phyloP scores from a whole-genome alignment of 2,797 vertebrate genomes.

The Ceyx erithaca region DNA sequence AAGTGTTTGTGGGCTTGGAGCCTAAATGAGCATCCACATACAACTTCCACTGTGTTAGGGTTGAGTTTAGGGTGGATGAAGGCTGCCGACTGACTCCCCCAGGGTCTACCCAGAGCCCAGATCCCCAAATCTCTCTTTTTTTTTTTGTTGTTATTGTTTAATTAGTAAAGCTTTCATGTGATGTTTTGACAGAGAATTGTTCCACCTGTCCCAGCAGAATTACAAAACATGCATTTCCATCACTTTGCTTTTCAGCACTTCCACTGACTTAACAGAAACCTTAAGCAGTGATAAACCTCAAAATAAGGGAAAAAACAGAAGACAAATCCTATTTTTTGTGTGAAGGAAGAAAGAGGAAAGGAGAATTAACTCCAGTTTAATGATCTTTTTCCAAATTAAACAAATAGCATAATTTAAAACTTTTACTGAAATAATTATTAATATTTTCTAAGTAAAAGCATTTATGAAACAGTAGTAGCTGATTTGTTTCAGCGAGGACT shows the following conservation, averaged over 20 bases:
- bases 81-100: not conserved
- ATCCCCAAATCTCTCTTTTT: not conserved
- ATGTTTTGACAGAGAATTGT: conserved; percentile 22
- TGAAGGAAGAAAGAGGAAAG: not conserved
- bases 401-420: not conserved
- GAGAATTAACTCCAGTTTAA: not conserved
- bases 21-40: not conserved
- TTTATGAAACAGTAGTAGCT: not conserved
- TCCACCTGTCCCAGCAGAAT: conserved; percentile 7
- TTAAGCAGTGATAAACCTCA: not conserved
- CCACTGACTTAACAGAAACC: conserved; percentile 15
- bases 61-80: not conserved
- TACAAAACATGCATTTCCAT: not conserved
- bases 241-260: conserved; percentile 29
- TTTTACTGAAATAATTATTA: not conserved
- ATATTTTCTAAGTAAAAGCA: not conserved
- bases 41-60: not conserved
- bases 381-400: not conserved
- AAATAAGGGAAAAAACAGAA: not conserved
- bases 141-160: not conserved
- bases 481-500: not conserved
- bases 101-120: not conserved
- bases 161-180: not conserved
- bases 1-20: not conserved
- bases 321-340: not conserved